A percentile compares a stretch with the other conserved stretches of the same genome.
phyloP scores from a whole-genome alignment of 2,888 invertebrate species.

The Caenorhabditis auriculariae region DNA sequence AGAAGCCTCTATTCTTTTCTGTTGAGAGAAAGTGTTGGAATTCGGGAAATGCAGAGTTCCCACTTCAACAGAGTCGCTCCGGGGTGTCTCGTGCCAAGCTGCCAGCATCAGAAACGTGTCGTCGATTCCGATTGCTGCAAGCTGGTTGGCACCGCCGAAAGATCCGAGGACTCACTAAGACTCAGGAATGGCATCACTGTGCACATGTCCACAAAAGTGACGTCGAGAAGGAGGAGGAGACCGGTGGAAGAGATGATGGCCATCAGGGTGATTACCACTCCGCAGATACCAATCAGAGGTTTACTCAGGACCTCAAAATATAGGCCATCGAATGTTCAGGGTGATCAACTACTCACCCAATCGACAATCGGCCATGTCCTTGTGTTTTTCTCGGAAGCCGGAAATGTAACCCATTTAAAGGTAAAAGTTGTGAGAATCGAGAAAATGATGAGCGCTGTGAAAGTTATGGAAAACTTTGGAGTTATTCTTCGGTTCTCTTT shows the following conservation, averaged over 20 bases:
- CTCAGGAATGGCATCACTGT: slow-evolving; percentile 90
- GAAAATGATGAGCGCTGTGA: slow-evolving; percentile 50
- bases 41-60: no score
- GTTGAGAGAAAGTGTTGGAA: no score
- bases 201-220: slow-evolving; percentile 90
- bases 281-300: slow-evolving; percentile 69
- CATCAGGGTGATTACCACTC: slow-evolving; percentile 66
- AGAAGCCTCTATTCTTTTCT: slow-evolving; percentile 21
- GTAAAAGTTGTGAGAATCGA: slow-evolving; percentile 54
- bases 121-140: slow-evolving; percentile 87
- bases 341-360: slow-evolving; percentile 78
- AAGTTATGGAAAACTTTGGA: slow-evolving; percentile 55
- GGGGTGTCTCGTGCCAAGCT: slow-evolving; percentile 84
- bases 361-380: slow-evolving; percentile 73
- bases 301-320: slow-evolving; percentile 74
- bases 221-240: slow-evolving; percentile 82
- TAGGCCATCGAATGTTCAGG: slow-evolving; percentile 72
- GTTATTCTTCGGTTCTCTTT: slow-evolving; percentile 48
- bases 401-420: slow-evolving; percentile 25
- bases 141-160: not conserved
- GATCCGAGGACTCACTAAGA: slow-evolving; percentile 76
- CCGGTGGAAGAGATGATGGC: slow-evolving; percentile 88
- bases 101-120: slow-evolving; percentile 93
- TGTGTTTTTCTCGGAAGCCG: slow-evolving; percentile 1
- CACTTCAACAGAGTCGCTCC: slow-evolving; percentile 67